phyloP scores from a whole-genome alignment of 2,797 vertebrate species.

The Aulostomus chinensis region DNA sequence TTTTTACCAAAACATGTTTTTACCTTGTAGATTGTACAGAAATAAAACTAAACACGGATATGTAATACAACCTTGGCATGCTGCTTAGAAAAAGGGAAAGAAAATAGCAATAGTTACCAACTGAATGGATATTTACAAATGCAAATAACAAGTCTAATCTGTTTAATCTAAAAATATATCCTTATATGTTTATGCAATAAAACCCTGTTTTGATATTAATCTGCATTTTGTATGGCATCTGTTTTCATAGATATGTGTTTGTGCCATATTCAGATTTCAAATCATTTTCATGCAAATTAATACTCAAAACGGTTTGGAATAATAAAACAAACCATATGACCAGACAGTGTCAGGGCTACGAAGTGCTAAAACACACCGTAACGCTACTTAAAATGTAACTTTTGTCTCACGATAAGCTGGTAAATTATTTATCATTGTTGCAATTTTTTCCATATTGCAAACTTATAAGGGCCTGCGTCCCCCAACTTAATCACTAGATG shows the following conservation, averaged over 20 bases:
- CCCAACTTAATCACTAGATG: too few species aligned
- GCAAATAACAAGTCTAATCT: slow-evolving; percentile 89
- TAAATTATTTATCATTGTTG: too few species aligned
- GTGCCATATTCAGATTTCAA: neutral
- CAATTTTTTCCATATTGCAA: too few species aligned
- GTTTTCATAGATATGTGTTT: slow-evolving; percentile 46
- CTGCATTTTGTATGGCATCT: neutral
- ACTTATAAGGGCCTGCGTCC: too few species aligned
- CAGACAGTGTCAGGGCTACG: too few species aligned
- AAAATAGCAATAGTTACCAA: slow-evolving; percentile 83
- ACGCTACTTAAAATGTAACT: too few species aligned
- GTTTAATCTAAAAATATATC: slow-evolving; percentile 84
- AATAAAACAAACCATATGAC: too few species aligned
- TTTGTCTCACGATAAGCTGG: too few species aligned
- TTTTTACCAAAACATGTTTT: slow-evolving; percentile 74
- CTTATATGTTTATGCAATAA: slow-evolving; percentile 98
- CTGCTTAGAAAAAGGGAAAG: slow-evolving; percentile 77
- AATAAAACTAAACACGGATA: slow-evolving; percentile 62
- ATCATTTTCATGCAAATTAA: too few species aligned
- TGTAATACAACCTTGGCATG: slow-evolving; percentile 86
- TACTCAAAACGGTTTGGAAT: too few species aligned
- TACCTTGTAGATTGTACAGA: slow-evolving; percentile 75
- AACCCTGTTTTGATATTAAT: slow-evolving; percentile 83
- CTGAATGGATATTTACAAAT: slow-evolving; percentile 76
- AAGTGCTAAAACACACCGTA: too few species aligned